Evolutionary conservation across 53 echinoderm and acorn worm species (phyloP).

Genomic region (Crossaster papposus): DNA sequence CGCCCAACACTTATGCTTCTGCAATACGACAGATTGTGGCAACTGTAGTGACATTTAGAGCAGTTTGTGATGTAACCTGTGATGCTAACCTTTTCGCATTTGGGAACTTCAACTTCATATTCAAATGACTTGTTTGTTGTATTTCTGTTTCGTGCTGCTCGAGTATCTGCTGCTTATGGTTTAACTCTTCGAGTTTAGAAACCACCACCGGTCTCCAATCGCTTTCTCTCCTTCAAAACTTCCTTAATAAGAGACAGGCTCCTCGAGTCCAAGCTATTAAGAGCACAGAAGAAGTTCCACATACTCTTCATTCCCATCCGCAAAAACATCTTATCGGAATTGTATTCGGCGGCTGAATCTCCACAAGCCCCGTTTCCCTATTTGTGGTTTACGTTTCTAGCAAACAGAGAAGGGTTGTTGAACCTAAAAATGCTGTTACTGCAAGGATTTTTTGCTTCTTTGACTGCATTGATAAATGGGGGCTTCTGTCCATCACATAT

Average conservation of each 20-base stretch:
- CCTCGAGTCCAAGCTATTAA: constrained; percentile 41
- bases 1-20: constrained; percentile 31
- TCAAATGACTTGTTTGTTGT: constrained; percentile 42
- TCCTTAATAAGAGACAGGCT: constrained; percentile 67
- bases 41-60: constrained; percentile 59
- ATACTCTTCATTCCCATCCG: constrained; percentile 65
- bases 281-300: constrained; percentile 50
- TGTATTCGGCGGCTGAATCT: not conserved
- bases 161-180: constrained; percentile 55
- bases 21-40: constrained; percentile 56
- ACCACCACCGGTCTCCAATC: constrained; percentile 58
- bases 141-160: constrained; percentile 65
- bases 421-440: constrained; percentile 62
- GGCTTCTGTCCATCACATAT: constrained; percentile 73
- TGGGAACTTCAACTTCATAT: constrained; percentile 58
- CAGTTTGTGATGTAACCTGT: constrained; percentile 63
- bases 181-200: constrained; percentile 62
- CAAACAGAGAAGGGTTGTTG: constrained; percentile 75
- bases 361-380: not conserved
- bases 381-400: not conserved
- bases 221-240: constrained; percentile 65
- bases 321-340: constrained; percentile 61
- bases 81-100: constrained; percentile 12
- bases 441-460: constrained; percentile 63
- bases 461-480: constrained; percentile 60